Percentiles rank a stretch among this genome's conserved stretches.
Evolutionary conservation across 2,113 vertebrate species (phyloP).

Genomic region (Menura novaehollandiae): DNA sequence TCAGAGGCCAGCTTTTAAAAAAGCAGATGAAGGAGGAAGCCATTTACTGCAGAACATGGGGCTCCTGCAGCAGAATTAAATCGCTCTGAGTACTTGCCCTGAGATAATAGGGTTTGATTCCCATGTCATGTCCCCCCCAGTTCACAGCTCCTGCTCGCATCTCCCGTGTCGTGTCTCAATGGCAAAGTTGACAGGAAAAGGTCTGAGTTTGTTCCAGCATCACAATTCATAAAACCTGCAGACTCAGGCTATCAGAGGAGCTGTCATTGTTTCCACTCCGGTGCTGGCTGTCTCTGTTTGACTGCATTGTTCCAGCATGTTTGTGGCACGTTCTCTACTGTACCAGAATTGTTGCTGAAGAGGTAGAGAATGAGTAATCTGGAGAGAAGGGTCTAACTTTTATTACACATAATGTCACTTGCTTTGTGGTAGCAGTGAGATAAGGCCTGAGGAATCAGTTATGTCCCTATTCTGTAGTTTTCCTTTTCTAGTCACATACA

Average conservation of each 20-base stretch:
- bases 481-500: not conserved
- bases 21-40: not conserved
- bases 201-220: not conserved
- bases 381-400: not conserved
- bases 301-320: not conserved
- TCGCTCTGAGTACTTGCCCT: accelerated
- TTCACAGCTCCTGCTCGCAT: not conserved
- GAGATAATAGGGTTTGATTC: not conserved
- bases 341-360: not conserved
- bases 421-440: not conserved
- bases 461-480: not conserved
- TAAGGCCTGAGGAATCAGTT: not conserved
- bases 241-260: not conserved
- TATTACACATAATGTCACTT: not conserved
- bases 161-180: not conserved
- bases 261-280: not conserved
- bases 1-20: not conserved
- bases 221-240: not conserved
- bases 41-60: not conserved
- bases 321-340: not conserved
- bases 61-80: not conserved
- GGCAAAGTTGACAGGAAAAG: not conserved
- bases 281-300: not conserved
- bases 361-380: not conserved
- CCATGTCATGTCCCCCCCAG: accelerated